Conservation (phyloP, 2,113 vertebrate genomes). For the Lates calcarifer region DNA sequence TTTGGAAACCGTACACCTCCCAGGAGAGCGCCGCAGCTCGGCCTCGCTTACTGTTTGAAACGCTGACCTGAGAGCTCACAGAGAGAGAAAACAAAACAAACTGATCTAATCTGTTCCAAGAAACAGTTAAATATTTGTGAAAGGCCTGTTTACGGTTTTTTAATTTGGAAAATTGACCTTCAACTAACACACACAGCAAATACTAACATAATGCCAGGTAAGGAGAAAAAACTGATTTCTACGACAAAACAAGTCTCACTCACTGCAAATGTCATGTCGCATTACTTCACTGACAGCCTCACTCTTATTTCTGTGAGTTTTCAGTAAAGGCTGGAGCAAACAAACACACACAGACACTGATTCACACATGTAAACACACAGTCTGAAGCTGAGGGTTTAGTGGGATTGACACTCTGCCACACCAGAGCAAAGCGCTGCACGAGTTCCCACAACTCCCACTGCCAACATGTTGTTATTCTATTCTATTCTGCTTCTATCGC, state of each 20-base stretch:
- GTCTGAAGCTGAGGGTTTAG: slow-evolving; percentile 18
- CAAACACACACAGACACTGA: not conserved
- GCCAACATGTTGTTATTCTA: not conserved
- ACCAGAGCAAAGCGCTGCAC: slow-evolving; percentile 22
- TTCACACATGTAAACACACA: slow-evolving; percentile 8
- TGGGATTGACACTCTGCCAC: slow-evolving; percentile 19
- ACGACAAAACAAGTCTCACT: slow-evolving; percentile 13
- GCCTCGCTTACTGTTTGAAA: slow-evolving; percentile 15
- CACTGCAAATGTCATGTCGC: slow-evolving; percentile 44
- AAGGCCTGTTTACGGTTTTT: slow-evolving; percentile 25
- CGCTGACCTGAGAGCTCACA: not conserved
- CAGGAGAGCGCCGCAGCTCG: slow-evolving; percentile 7
- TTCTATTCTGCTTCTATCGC: not conserved
- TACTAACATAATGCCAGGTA: slow-evolving; percentile 26
- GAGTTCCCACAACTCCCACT: slow-evolving; percentile 16
- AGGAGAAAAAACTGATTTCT: slow-evolving; percentile 17
- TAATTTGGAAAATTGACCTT: slow-evolving; percentile 37
- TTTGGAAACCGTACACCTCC: slow-evolving; percentile 58
- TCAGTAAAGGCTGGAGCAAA: slow-evolving; percentile 5
- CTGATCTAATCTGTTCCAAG: slow-evolving; percentile 18
- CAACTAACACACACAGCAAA: slow-evolving; percentile 8
- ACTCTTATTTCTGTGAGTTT: slow-evolving; percentile 40
- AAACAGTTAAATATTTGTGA: slow-evolving; percentile 39
- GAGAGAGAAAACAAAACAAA: slow-evolving; percentile 22
- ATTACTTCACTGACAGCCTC: slow-evolving; percentile 12